Evolutionary conservation across 2,797 vertebrate genomes (phyloP).

Genomic region (Artibeus jamaicensis): DNA sequence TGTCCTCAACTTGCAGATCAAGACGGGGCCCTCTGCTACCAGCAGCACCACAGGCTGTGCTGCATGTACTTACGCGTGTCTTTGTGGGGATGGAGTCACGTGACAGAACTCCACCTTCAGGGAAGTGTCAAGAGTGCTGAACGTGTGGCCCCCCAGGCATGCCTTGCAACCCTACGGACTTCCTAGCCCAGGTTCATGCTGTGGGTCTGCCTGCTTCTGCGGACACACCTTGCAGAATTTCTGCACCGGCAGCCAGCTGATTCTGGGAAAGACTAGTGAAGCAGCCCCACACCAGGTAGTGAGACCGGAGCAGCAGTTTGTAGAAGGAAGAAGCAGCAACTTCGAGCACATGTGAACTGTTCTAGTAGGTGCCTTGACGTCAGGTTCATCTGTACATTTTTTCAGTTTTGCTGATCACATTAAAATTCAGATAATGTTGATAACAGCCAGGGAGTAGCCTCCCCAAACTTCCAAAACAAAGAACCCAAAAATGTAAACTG

Average conservation of each 20-base stretch:
- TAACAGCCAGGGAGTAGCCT: not conserved
- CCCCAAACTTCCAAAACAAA: not conserved
- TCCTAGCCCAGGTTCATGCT: not conserved
- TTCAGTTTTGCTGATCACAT: not conserved
- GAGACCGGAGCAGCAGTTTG: not conserved
- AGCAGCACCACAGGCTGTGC: fast-evolving
- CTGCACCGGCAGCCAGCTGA: not conserved
- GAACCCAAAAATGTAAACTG: not conserved
- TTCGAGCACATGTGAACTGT: not conserved
- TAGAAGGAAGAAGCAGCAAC: not conserved
- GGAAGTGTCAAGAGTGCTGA: not conserved
- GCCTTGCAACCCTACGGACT: not conserved
- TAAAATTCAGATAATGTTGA: not conserved
- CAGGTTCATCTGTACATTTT: not conserved
- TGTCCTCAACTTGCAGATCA: not conserved
- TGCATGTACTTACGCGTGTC: not conserved
- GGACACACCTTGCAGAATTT: not conserved
- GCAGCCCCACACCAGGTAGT: not conserved
- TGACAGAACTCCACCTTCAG: not conserved
- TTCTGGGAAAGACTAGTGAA: not conserved
- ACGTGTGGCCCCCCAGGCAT: not conserved
- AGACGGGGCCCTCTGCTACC: not conserved
- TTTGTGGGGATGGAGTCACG: not conserved
- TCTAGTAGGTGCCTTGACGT: not conserved
- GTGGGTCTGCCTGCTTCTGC: too few relatives aligned